Percentiles rank a stretch among this genome's conserved stretches.
These are phyloP conservation scores for Nothoprocta perdicaria DNA, from an alignment of 2,113 vertebrate genomes.

Conservation along the genomic window DNA sequence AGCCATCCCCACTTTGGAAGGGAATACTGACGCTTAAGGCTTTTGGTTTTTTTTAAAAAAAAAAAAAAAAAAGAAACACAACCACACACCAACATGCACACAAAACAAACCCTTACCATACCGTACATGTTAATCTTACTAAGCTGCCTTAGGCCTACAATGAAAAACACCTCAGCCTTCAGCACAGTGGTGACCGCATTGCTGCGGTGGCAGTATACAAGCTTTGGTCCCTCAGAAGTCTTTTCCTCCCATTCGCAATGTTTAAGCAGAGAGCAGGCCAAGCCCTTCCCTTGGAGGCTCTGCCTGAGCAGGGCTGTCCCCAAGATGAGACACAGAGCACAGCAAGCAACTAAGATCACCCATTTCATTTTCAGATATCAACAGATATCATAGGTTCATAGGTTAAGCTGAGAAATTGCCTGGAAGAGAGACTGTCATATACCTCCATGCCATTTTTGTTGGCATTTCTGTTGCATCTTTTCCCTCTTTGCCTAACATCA, in stretches of 20 bases:
- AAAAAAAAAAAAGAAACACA: neutral
- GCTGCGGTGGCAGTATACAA: neutral
- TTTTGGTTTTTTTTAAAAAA: neutral
- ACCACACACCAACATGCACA: neutral
- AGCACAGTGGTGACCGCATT: neutral
- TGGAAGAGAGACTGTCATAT: neutral
- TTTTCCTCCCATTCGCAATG: accelerated
- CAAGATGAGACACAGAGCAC: neutral
- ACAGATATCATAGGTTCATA: neutral
- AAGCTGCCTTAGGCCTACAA: neutral
- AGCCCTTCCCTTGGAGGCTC: neutral
- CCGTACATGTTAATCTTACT: constrained; percentile 6
- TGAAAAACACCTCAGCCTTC: neutral
- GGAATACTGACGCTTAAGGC: constrained; percentile 28
- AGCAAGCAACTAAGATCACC: neutral
- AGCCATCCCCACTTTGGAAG: constrained; percentile 14
- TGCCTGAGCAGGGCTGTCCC: accelerated
- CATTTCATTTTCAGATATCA: neutral
- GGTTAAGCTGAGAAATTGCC: neutral
- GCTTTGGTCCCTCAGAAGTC: accelerated
- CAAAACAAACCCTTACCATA: neutral
- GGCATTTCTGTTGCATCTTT: neutral
- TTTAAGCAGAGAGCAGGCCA: neutral
- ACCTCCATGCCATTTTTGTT: neutral
- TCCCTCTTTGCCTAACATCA: neutral